Evolutionary conservation across 2,113 vertebrate species (phyloP).

Genomic region (Malaclemys terrapin): DNA sequence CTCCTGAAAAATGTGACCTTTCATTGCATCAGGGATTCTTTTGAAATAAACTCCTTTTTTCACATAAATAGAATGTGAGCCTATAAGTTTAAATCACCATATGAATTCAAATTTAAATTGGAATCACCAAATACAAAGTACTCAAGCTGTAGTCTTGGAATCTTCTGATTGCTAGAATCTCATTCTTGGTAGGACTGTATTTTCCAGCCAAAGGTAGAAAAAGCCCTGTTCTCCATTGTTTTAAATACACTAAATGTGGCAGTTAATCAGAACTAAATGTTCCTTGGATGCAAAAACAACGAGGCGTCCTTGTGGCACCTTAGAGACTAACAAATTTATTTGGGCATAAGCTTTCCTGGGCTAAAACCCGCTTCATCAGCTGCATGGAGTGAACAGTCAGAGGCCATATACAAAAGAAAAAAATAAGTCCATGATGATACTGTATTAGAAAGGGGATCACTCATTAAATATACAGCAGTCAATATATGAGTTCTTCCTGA

Average conservation of each 20-base stretch:
- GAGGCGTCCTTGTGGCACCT: too few relatives aligned
- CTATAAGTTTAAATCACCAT: slow-evolving; percentile 1
- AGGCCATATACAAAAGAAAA: neutral
- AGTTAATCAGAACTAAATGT: neutral
- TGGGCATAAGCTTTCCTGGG: too few relatives aligned
- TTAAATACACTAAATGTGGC: neutral
- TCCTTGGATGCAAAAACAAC: neutral
- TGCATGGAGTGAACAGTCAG: neutral
- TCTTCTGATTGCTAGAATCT: neutral
- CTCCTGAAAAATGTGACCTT: neutral
- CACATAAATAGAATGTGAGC: neutral
- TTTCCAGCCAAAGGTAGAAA: neutral
- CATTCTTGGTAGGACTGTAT: neutral
- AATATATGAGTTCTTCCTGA: neutral
- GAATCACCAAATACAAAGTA: neutral
- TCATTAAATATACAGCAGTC: neutral
- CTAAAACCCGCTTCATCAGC: too few relatives aligned
- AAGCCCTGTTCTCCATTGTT: neutral
- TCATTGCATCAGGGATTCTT: slow-evolving; percentile 6
- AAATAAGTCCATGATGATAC: neutral
- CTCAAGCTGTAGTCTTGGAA: neutral
- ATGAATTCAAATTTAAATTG: neutral
- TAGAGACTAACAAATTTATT: too few relatives aligned
- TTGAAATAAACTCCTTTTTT: slow-evolving; percentile 43
- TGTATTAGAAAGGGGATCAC: neutral